These are phyloP conservation scores for Acanthochromis polyacanthus DNA, from an alignment of 2,113 vertebrate species.

Conservation along the genomic window DNA sequence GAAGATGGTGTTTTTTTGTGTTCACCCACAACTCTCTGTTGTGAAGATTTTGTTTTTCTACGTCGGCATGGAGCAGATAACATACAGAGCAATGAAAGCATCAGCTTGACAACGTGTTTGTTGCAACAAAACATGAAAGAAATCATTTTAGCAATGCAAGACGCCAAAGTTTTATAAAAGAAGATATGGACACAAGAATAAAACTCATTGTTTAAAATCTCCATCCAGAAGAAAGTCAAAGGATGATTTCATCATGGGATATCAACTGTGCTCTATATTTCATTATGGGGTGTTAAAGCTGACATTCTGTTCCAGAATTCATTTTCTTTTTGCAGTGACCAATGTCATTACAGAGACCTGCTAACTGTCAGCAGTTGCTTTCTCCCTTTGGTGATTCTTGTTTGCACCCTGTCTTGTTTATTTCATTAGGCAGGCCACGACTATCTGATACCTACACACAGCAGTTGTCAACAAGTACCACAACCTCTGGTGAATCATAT, in stretches of 20 bases:
- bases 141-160: too few relatives aligned
- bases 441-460: neutral
- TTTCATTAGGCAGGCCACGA: slow-evolving; percentile 8
- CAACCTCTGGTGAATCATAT: slow-evolving; percentile 44
- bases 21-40: too few relatives aligned
- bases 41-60: neutral
- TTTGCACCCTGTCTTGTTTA: slow-evolving; percentile 14
- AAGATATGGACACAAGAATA: too few relatives aligned
- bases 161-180: too few relatives aligned
- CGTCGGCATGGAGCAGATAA: slow-evolving; percentile 14
- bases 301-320: too few relatives aligned
- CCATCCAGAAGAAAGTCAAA: too few relatives aligned
- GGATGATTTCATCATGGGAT: neutral
- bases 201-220: too few relatives aligned
- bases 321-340: slow-evolving; percentile 32
- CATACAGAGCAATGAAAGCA: slow-evolving; percentile 13
- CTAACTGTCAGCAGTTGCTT: slow-evolving; percentile 26
- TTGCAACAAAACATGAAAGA: slow-evolving; percentile 3
- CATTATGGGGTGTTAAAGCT: slow-evolving; percentile 11
- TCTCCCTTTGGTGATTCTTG: neutral
- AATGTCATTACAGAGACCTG: neutral
- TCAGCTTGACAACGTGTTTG: neutral
- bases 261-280: neutral
- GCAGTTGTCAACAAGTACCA: slow-evolving; percentile 57
- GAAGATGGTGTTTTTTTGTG: too few relatives aligned